Base-by-base conservation (phyloP, 35 echinoderm and acorn worm species). In the Strongylocentrotus purpuratus region DNA sequence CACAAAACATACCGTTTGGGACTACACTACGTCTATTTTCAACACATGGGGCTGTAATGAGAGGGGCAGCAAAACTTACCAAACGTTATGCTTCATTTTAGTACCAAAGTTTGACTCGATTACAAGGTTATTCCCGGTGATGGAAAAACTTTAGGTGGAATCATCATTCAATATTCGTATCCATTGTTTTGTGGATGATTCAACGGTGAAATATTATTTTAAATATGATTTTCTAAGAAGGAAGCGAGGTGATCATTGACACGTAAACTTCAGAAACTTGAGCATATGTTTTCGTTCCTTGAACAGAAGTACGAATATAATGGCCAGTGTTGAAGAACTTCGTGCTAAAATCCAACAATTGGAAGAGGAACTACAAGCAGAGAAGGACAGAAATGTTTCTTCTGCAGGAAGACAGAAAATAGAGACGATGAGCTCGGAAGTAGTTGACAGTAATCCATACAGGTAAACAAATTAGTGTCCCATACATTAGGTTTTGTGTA, bases 401-500 rank as follows among this genome's bases (percentile, higher is more conserved):
- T 28, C 33, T 33, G 9, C 87, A 22, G 98, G 94, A 46, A 91
- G 98, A 86, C 85, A 95, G n/a, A 97, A 95, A 94, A 99, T 99
- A 91, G 96, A 97, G 33, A 97, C 97, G 94, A 99, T 99, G 98
- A 97, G 97, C 95, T 92, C 98, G 33, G 98, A 99, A 96, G 98
- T 99, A 47, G 97, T 99, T 17, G 98, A 99, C 92, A 99, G 98
- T 95, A 99, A 99, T 94, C 98, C 98, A 33, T 99, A 99, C 96
- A 99, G 98, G 98, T 97, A 94, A 92, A 32, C 88, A 35, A 35
- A 33, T 91, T 86, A 20, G 18, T 58, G 47, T 92, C 45, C 18
- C 61, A 89, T 47, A 71, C n/a, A 93, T 33, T 33, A 11, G 33
- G n/a, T 65, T 45, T 33, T 95, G n/a, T 95, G 31, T 85, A 87